Percentiles rank a stretch among this genome's conserved stretches.
These are phyloP conservation scores for Agonopterix arenella DNA, from an alignment of 2,888 invertebrate genomes.

Conservation along the genomic window DNA sequence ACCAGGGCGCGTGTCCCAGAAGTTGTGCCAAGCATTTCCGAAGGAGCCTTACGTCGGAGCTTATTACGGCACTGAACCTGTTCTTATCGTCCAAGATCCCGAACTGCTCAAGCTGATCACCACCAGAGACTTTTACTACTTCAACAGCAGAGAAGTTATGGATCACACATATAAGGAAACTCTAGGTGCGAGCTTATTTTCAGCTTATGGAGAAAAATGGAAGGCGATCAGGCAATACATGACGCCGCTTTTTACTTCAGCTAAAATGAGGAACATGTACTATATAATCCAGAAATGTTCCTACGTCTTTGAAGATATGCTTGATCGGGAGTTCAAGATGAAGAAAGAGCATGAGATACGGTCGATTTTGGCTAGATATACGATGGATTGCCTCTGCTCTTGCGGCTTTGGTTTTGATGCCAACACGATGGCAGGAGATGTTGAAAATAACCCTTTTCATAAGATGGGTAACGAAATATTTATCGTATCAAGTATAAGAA, in stretches of 20 bases:
- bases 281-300: slow-evolving; percentile 37
- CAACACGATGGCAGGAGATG: slow-evolving; percentile 27
- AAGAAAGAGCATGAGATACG: slow-evolving; percentile 26
- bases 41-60: slow-evolving; percentile 27
- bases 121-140: slow-evolving; percentile 28
- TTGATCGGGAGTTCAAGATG: slow-evolving; percentile 21
- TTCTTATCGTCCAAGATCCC: slow-evolving; percentile 31
- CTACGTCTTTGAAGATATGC: slow-evolving; percentile 28
- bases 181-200: slow-evolving; percentile 36
- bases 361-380: slow-evolving; percentile 32
- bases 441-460: slow-evolving; percentile 29
- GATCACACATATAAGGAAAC: slow-evolving; percentile 34
- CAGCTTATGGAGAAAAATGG: slow-evolving; percentile 45
- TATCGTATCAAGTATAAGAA: slow-evolving; percentile 22
- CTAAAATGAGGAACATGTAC: slow-evolving; percentile 59
- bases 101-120: slow-evolving; percentile 28
- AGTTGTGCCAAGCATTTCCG: slow-evolving; percentile 22
- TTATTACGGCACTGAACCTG: slow-evolving; percentile 24
- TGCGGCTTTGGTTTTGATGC: slow-evolving; percentile 51
- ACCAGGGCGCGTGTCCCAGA: slow-evolving; percentile 9
- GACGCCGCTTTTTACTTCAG: slow-evolving; percentile 46
- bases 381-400: slow-evolving; percentile 44
- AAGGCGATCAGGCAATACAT: slow-evolving; percentile 26
- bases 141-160: slow-evolving; percentile 26
- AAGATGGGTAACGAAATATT: slow-evolving; percentile 33